These are phyloP conservation scores for Ophioninae sp. DNA, from an alignment of 2,888 invertebrate genomes.

Conservation along the genomic window DNA sequence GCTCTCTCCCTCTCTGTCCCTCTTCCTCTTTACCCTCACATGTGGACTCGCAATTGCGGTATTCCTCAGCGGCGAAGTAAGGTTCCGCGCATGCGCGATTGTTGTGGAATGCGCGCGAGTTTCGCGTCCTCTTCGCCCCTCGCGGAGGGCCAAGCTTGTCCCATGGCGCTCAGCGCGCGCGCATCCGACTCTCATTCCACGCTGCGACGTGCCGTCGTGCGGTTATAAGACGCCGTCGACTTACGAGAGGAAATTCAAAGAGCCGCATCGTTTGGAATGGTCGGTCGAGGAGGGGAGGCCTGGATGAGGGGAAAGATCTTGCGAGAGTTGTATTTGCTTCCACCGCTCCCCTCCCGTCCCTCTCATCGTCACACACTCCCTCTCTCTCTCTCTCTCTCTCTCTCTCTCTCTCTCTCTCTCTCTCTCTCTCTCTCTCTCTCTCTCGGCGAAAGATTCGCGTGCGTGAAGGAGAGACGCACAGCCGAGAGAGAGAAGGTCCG, in stretches of 20 bases:
- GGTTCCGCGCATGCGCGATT: slow-evolving; percentile 62
- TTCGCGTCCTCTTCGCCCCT: slow-evolving; percentile 54
- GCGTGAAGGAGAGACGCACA: slow-evolving; percentile 17
- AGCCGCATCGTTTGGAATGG: not conserved
- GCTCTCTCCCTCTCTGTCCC: not conserved
- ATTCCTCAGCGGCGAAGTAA: slow-evolving; percentile 14
- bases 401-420: slow-evolving; percentile 6
- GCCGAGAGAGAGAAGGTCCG: not conserved
- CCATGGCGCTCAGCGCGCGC: slow-evolving; percentile 57
- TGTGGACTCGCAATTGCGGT: slow-evolving; percentile 39
- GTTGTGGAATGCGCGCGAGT: slow-evolving; percentile 67
- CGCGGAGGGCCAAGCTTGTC: slow-evolving; percentile 29
- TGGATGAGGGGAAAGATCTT: no score
- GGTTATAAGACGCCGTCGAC: slow-evolving; percentile 49
- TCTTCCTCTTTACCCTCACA: not conserved
- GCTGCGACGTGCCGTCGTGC: slow-evolving; percentile 68
- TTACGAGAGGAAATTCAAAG: slow-evolving; percentile 25
- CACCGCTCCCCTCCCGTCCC: not conserved
- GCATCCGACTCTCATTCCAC: slow-evolving; percentile 66
- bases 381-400: not conserved
- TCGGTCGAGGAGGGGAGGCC: no score
- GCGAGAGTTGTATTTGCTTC: no score
- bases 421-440: slow-evolving; percentile 9
- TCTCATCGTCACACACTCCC: not conserved
- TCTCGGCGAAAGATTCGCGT: not conserved